Percentiles rank a stretch among this genome's conserved stretches.
Conservation (phyloP, 2,888 invertebrate species). For the Nematopogon swammerdamellus region DNA sequence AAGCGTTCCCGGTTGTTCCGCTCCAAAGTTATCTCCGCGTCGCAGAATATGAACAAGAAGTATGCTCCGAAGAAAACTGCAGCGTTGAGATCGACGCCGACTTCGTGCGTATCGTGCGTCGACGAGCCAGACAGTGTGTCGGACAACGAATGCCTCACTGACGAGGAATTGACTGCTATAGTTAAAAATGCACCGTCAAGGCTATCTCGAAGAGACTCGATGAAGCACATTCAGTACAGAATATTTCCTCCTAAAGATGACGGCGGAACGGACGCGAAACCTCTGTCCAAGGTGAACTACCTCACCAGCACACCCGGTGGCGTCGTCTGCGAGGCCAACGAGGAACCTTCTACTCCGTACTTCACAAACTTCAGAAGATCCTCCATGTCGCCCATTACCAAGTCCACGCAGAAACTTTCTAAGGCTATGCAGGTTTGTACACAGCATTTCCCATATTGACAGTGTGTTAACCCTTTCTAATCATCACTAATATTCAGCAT, state of each 20-base stretch:
- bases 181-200: slow-evolving; percentile 2
- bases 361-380: slow-evolving; percentile 57
- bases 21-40: slow-evolving; percentile 31
- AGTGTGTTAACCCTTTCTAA: neutral
- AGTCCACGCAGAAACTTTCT: slow-evolving; percentile 81
- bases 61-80: slow-evolving; percentile 33
- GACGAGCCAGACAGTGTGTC: slow-evolving; percentile 38
- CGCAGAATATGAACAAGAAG: slow-evolving; percentile 35
- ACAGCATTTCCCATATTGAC: slow-evolving; percentile 2
- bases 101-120: slow-evolving; percentile 42
- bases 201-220: slow-evolving; percentile 23
- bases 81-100: slow-evolving; percentile 30
- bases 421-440: slow-evolving; percentile 83
- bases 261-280: slow-evolving; percentile 14
- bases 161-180: too few relatives aligned
- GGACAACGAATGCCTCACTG: slow-evolving; percentile 22
- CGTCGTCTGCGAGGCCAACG: slow-evolving; percentile 18
- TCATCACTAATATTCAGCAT: slow-evolving; percentile 5
- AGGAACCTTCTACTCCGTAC: slow-evolving; percentile 38
- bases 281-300: slow-evolving; percentile 24
- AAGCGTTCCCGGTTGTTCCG: slow-evolving; percentile 38
- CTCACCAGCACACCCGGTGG: slow-evolving; percentile 46
- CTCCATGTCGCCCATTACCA: slow-evolving; percentile 86
- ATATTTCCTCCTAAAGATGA: slow-evolving; percentile 2
- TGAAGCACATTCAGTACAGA: slow-evolving; percentile 15